Evolutionary conservation across 2,797 vertebrate genomes (phyloP).

Genomic region (Catostomus latipinnis): DNA sequence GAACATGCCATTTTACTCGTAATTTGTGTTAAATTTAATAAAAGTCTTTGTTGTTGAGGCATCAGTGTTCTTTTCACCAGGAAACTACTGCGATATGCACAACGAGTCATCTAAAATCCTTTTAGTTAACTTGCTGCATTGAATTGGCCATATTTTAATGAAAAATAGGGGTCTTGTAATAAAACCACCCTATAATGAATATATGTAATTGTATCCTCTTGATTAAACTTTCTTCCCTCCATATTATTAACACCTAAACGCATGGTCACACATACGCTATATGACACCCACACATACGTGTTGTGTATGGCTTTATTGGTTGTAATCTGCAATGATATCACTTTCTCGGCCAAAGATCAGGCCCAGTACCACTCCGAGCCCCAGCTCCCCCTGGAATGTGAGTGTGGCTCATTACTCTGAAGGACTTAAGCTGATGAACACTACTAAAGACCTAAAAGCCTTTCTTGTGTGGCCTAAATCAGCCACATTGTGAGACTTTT

Average conservation of each 20-base stretch:
- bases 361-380: conserved; percentile 50
- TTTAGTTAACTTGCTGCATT: not conserved
- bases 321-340: conserved; percentile 65
- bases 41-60: too few relatives aligned
- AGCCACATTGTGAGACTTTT: conserved; percentile 54
- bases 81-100: too few relatives aligned
- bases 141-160: not conserved
- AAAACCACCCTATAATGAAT: not conserved
- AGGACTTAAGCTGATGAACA: conserved; percentile 60
- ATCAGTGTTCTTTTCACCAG: too few relatives aligned
- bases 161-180: not conserved
- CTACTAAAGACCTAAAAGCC: conserved; percentile 59
- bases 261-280: not conserved
- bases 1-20: too few relatives aligned
- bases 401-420: conserved; percentile 62
- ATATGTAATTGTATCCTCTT: not conserved
- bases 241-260: not conserved
- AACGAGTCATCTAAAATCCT: too few relatives aligned
- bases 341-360: conserved; percentile 60
- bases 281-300: not conserved
- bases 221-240: not conserved
- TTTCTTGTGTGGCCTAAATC: conserved; percentile 54
- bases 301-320: conserved; percentile 47
- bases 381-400: conserved; percentile 60
- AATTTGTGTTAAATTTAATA: too few relatives aligned